Base-by-base conservation (phyloP, 2,113 vertebrate species). In the Dicrurus megarhynchus region DNA sequence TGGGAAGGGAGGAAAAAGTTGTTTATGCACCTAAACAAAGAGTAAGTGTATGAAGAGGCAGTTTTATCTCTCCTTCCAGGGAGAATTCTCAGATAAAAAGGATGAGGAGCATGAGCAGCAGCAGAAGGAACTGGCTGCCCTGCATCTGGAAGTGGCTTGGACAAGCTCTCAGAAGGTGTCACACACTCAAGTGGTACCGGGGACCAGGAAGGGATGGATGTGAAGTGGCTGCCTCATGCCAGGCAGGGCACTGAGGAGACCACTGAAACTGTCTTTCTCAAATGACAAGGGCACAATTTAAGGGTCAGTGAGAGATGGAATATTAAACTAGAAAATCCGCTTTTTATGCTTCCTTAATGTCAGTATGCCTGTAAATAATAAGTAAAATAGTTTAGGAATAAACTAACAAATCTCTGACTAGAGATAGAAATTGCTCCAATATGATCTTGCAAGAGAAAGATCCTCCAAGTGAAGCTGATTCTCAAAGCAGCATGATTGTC, bases 251-350 rank as follows among this genome's bases (percentile, higher is more conserved):
- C 63, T 7, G 39, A 71, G 69, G 42, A 69, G 16, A 24, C 57
- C 3, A 0, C 2, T 35, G 35, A 19, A 42, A 44, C 35, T 13
- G 55, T 16, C 33, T 56, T 7, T 41, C 41, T 70, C 41, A 81
- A 19, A 24, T 47, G 21, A 10, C 33, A 89, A 39, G 6, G 7
- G 10, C 3, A 10, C 20, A 22, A 37, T 74, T 69, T 60, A 80
- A 74, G 23, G 13, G 46, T n/a, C 18, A 53, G 46, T 37, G 41
- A 71, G 10, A 79, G 49, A 18, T 13, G 11, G 13, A 79, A 74
- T 75, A 56, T 71, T 87, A 50, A 89, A 82, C 27, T 52, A 60
- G 49, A 23, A 56, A 18, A 47, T 81, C 9, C 0, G 0, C 0
- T 32, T 55, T 78, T 84, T 56, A 37, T 37, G 30, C 8, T 80